phyloP scores from a whole-genome alignment of 2,797 vertebrate genomes.

The Mallotus villosus region DNA sequence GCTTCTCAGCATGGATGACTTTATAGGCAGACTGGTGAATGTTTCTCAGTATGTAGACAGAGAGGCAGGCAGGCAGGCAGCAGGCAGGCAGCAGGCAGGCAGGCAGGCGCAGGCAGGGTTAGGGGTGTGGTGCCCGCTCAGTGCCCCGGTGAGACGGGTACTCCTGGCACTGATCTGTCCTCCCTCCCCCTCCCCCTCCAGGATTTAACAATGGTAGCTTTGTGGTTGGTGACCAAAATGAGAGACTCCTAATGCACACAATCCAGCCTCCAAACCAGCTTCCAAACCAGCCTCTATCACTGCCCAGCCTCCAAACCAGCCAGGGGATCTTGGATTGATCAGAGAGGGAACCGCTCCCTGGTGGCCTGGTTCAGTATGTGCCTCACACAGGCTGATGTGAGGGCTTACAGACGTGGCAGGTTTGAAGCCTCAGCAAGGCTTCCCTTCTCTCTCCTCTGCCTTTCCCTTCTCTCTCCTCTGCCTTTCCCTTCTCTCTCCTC shows the following conservation, averaged over 20 bases:
- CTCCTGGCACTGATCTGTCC: slow-evolving; percentile 49
- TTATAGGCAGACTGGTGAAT: slow-evolving; percentile 8
- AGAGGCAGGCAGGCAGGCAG: no score
- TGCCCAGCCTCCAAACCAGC: no score
- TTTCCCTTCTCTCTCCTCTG: no score
- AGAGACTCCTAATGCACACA: slow-evolving; percentile 11
- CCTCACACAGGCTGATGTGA: slow-evolving; percentile 15
- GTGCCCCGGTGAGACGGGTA: slow-evolving; percentile 39
- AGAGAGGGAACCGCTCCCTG: background rate
- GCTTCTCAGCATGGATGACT: slow-evolving; percentile 20
- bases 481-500: no score
- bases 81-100: background rate
- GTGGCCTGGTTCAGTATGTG: no score
- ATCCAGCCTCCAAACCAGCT: slow-evolving; percentile 19
- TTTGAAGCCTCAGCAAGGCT: slow-evolving; percentile 13
- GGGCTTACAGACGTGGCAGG: slow-evolving; percentile 6
- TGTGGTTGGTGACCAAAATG: slow-evolving; percentile 36
- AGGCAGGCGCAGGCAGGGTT: background rate
- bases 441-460: no score
- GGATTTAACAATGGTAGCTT: slow-evolving; percentile 45
- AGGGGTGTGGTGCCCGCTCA: slow-evolving; percentile 26
- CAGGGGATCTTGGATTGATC: no score
- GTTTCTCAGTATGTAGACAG: no score
- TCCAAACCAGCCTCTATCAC: no score
- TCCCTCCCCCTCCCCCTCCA: slow-evolving; percentile 21